Evolutionary conservation across 2,888 invertebrate genomes (phyloP).

Genomic region (Mylabris sibirica): DNA sequence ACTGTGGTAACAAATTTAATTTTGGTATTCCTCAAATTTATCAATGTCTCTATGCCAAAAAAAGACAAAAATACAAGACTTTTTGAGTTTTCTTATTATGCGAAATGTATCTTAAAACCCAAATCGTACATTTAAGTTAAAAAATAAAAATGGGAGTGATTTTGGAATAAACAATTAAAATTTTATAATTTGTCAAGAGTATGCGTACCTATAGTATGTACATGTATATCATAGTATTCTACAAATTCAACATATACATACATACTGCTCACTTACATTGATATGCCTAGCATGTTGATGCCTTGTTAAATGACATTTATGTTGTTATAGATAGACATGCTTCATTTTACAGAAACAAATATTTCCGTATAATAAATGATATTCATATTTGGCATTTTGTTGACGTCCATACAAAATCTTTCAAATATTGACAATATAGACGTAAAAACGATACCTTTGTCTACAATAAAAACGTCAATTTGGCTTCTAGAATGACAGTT

Average conservation of each 20-base stretch:
- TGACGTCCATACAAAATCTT: neutral
- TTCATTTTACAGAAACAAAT: conserved; percentile 27
- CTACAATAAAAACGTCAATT: neutral
- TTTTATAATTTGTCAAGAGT: conserved; percentile 29
- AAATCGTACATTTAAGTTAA: conserved; percentile 30
- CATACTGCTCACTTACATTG: conserved; percentile 36
- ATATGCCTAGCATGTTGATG: conserved; percentile 38
- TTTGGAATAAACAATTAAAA: conserved; percentile 26
- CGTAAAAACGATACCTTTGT: conserved; percentile 1
- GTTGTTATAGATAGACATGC: conserved; percentile 23
- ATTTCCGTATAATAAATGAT: conserved; percentile 22
- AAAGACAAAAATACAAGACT: neutral
- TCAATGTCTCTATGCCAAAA: neutral
- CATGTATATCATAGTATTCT: conserved; percentile 38
- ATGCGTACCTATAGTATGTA: too few species aligned
- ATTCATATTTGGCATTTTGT: conserved; percentile 21
- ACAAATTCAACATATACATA: conserved; percentile 35
- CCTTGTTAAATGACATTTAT: conserved; percentile 35
- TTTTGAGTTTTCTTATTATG: neutral
- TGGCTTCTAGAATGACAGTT: neutral
- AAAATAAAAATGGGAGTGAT: conserved; percentile 38
- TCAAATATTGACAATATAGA: conserved; percentile 9
- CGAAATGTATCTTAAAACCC: neutral
- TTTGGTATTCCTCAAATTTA: conserved; percentile 5
- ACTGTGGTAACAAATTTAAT: conserved; percentile 13